Base-by-base conservation (phyloP, 23 tunicate genomes). In the Trididemnum nubilum region DNA sequence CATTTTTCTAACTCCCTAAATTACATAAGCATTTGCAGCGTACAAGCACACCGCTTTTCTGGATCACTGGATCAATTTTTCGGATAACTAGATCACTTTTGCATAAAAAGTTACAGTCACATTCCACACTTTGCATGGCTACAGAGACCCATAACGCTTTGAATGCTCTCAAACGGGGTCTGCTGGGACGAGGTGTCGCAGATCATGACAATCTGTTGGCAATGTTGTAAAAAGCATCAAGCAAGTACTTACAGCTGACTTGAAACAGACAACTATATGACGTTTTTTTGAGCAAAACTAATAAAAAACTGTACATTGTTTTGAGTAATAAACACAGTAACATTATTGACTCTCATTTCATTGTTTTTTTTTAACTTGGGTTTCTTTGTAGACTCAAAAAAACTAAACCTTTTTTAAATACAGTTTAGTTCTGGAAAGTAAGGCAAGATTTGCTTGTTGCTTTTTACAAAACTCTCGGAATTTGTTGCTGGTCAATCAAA, bases 181-280 rank as follows among this genome's bases (percentile, higher is more conserved):
- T 69, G 38, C 38, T 69, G 74, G 74, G 74, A 69, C 74, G 39
- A 69, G 74, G 74, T 30, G 29, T 69, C 74, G 38, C 38, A 31
- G 37, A 69, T 24, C 37, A 69, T 32, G 37, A 69, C 74, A 69
- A 69, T 69, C 38, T 69, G 74, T 27, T 69, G 74, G 38, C 69
- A 74, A 74, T 44, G 64, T 44, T 74, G 80, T 5, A 74, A 74
- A 74, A 74, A 40, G 65, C 69, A 38, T 23, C 34, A 74, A 51
- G 64, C 40, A 71, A 74, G 59, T 34, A 18, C 77, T 71, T 19
- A 74, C 71, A 51, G 33, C 63, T 24, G 34, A 74, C 33, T 23
- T 74, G 69, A 23, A 51, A 74, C 63, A 74, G 34, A 27, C 63
- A 12, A 74, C 80, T 18, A 74, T 74, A 7, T 38, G 23, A 33